These are phyloP conservation scores for Polypedilum pembai DNA, from an alignment of 1,140 invertebrate species.

Conservation along the genomic window DNA sequence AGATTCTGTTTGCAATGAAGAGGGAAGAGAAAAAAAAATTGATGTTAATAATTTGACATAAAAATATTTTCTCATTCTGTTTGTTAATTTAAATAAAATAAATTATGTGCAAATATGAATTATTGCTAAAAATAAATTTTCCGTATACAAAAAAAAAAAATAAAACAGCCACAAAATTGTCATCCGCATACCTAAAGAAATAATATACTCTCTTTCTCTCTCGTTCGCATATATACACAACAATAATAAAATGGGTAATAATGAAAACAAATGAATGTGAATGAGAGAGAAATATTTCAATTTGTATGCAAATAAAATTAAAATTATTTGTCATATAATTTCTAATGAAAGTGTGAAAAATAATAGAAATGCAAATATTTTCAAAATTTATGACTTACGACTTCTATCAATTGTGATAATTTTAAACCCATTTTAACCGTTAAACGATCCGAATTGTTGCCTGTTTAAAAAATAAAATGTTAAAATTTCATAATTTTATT, in stretches of 20 bases:
- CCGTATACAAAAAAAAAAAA: no score
- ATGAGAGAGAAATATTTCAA: constrained; percentile 5
- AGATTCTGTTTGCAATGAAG: constrained; percentile 30
- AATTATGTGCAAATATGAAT: constrained; percentile 27
- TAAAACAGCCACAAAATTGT: no score
- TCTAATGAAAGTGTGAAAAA: not conserved
- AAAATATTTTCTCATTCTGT: constrained; percentile 30
- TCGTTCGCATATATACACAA: no score
- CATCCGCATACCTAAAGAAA: no score
- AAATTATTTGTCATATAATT: not conserved
- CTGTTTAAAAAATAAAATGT: constrained; percentile 35
- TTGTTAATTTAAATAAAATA: constrained; percentile 21
- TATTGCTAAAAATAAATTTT: not conserved
- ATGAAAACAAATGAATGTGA: not conserved
- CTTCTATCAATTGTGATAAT: constrained; percentile 95
- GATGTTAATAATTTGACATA: not conserved
- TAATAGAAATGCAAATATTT: not conserved
- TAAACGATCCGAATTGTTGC: constrained; percentile 91
- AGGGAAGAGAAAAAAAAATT: constrained; percentile 26
- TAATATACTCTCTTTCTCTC: no score
- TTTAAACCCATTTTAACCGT: constrained; percentile 93
- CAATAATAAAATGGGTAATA: not conserved
- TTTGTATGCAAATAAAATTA: constrained; percentile 19
- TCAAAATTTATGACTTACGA: constrained; percentile 64
- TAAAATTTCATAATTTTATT: not conserved